Evolutionary conservation across 2,113 vertebrate genomes (phyloP).

Genomic region (Pterocles gutturalis): DNA sequence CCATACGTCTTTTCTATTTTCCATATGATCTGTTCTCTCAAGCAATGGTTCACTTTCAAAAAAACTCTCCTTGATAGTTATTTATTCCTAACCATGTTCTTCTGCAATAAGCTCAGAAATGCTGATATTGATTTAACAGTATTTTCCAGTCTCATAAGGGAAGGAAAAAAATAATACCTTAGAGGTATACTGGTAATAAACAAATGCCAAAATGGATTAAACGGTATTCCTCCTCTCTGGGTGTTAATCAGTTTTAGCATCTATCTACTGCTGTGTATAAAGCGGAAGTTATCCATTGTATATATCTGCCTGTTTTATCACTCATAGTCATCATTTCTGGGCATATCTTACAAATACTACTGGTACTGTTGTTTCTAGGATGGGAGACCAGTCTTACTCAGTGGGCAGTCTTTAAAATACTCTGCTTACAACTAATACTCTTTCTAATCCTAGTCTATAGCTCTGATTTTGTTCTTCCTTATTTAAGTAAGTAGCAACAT

Average conservation of each 20-base stretch:
- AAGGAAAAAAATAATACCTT: constrained; percentile 10
- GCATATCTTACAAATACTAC: neutral
- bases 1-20: neutral
- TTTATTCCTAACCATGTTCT: neutral
- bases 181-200: neutral
- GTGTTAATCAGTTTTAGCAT: neutral
- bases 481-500: neutral
- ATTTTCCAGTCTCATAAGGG: neutral
- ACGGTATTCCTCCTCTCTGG: neutral
- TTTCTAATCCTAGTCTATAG: neutral
- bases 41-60: neutral
- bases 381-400: neutral
- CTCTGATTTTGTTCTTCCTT: neutral
- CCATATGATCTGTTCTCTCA: neutral
- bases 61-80: neutral
- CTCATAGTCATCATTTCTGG: constrained; percentile 30
- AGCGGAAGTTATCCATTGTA: neutral
- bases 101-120: neutral
- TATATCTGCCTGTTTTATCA: constrained; percentile 52
- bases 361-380: neutral
- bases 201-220: constrained; percentile 4
- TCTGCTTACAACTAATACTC: neutral
- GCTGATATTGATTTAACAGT: neutral
- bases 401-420: neutral
- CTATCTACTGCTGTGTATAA: constrained; percentile 25